Conservation (phyloP, 1,140 invertebrate species). For the Drosophila pseudoananassae region DNA sequence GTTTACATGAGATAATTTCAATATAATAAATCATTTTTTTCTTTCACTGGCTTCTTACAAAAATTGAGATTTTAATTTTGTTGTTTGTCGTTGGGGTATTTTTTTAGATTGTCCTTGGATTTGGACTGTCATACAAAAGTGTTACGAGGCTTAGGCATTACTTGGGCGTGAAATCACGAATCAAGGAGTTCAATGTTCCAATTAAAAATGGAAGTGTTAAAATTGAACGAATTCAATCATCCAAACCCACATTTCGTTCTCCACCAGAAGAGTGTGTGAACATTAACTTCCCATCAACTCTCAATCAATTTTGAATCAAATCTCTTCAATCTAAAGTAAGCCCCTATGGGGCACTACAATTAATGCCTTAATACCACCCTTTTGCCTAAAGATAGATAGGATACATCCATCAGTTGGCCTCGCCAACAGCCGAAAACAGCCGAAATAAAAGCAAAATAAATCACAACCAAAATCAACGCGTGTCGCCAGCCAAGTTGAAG, state of each 20-base stretch:
- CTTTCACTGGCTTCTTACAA: constrained; percentile 36
- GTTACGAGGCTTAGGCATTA: constrained; percentile 50
- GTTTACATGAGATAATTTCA: constrained; percentile 83
- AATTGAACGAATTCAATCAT: not conserved
- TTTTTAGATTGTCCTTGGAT: constrained; percentile 61
- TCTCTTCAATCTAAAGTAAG: constrained; percentile 45
- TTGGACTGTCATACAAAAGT: constrained; percentile 58
- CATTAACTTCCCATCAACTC: constrained; percentile 20
- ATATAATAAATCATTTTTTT: constrained; percentile 80
- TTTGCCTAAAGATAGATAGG: constrained; percentile 50
- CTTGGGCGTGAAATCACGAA: constrained; percentile 11
- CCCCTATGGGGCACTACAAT: constrained; percentile 24
- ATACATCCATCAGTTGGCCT: constrained; percentile 61
- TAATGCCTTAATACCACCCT: constrained; percentile 32
- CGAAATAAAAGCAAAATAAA: constrained; percentile 30
- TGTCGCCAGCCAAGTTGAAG: constrained; percentile 64
- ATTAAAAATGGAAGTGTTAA: not conserved
- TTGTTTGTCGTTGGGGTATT: constrained; percentile 22
- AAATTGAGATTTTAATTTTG: constrained; percentile 37
- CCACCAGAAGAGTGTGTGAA: too few species aligned
- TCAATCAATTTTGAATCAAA: constrained; percentile 25
- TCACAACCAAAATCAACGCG: constrained; percentile 39
- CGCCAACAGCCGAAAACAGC: constrained; percentile 5
- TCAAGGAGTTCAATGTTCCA: constrained; percentile 23
- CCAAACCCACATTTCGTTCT: not conserved